Percentiles rank a stretch among this genome's conserved stretches.
These are phyloP conservation scores for Atrichornis clamosus DNA, from an alignment of 2,113 vertebrate genomes.

Conservation along the genomic window DNA sequence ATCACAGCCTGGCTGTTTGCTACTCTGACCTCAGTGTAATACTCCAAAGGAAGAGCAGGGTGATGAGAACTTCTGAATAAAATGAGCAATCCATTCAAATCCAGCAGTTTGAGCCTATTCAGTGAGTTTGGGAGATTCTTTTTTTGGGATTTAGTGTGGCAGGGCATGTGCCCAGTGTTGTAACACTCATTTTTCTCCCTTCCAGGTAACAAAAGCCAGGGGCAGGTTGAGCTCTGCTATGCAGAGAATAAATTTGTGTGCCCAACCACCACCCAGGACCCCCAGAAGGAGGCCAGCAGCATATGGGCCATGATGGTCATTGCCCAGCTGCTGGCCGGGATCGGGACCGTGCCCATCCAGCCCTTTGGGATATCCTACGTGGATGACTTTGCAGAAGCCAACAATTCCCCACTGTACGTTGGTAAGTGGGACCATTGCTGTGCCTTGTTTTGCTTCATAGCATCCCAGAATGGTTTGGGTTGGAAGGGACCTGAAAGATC, in stretches of 20 bases:
- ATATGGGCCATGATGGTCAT: constrained; percentile 89
- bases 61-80: background rate
- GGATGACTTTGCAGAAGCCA: constrained; percentile 87
- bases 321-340: constrained; percentile 89
- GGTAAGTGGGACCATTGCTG: constrained; percentile 66
- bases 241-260: constrained; percentile 41
- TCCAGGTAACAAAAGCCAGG: constrained; percentile 71
- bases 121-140: background rate
- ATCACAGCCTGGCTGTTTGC: background rate
- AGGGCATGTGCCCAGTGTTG: background rate
- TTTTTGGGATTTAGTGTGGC: background rate
- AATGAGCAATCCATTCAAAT: background rate
- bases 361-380: constrained; percentile 96
- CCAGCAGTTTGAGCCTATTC: background rate
- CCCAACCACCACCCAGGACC: background rate
- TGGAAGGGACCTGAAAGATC: background rate
- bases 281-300: constrained; percentile 72
- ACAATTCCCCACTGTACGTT: constrained; percentile 90
- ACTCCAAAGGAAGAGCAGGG: background rate
- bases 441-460: background rate
- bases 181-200: background rate
- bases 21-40: background rate
- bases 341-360: constrained; percentile 93
- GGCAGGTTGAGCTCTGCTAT: constrained; percentile 65
- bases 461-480: background rate